Conservation (phyloP, 2,113 vertebrate species). For the Rhinopomastus cyanomelas region DNA sequence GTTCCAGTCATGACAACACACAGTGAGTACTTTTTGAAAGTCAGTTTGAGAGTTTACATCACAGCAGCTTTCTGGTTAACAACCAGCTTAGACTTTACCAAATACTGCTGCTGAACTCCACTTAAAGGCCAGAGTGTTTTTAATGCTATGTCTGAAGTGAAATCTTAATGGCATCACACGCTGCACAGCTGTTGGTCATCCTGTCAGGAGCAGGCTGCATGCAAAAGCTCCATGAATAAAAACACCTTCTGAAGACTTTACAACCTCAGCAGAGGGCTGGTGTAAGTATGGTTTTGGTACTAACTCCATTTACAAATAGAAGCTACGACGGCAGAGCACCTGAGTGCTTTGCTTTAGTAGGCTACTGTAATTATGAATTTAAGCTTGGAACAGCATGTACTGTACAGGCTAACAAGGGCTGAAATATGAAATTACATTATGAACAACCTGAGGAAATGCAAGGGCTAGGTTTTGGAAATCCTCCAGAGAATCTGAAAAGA, state of each 20-base stretch:
- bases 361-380: background rate
- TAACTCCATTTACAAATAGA: background rate
- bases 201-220: background rate
- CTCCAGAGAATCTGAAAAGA: constrained; percentile 38
- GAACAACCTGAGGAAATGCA: constrained; percentile 32
- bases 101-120: background rate
- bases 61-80: background rate
- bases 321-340: background rate
- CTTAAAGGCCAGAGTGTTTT: background rate
- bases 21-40: background rate
- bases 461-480: constrained; percentile 38
- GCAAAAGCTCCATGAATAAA: background rate
- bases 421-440: background rate
- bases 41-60: background rate
- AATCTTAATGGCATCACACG: background rate
- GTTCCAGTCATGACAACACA: background rate
- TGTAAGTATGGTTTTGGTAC: background rate
- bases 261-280: background rate
- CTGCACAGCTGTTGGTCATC: background rate
- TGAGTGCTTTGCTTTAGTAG: background rate
- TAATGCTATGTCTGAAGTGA: background rate
- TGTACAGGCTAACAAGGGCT: background rate
- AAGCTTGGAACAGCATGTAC: background rate
- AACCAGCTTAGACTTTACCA: background rate
- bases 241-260: background rate